Base-by-base conservation (phyloP, 2,888 invertebrate species). In the Magallana nippona region DNA sequence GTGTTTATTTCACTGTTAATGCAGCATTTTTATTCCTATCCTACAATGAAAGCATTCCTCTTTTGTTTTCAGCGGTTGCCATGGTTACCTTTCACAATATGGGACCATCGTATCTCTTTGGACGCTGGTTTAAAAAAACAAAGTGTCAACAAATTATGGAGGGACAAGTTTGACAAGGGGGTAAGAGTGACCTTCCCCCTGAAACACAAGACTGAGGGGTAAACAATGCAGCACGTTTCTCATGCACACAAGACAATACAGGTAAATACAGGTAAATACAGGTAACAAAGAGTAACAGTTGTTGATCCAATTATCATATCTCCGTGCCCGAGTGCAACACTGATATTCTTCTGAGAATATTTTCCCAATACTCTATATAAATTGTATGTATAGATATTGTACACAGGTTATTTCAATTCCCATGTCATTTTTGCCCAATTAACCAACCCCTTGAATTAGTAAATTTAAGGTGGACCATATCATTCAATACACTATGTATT, bases 101-200 rank as follows among this genome's bases (percentile, higher is more conserved):
- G 88, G 32, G 91, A 91, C 91, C 91, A 91, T 71, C 90, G 87
- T 82, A 90, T 88, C 79, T 90, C 89, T 78, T 88, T 83, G 10
- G 88, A 86, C 82, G 90, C 91, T 91, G 89, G 81, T 86, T 84
- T 44, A 44, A 86, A 84, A 81, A 87, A 85, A 71, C 71, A 71
- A 71, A 56, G 55, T 79, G 22, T 56, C 55, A 79, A 19, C 79
- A 56, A 56, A n/a, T 55, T 44, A 44, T 22, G 71, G 71, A 71
- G 19, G 27, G 71, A 71, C 71, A 79, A 3, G 27, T 22, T 57
- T 27, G 27, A 44, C 13, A 78, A 44, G 27, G 11, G 32, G 15
- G 27, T 19, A 57, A 32, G 71, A 71, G 71, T 71, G 15, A 13
- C 27, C 27, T 71, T 32, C 71, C 71, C 71, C 32, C 27, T 3